Percentiles rank a stretch among this genome's conserved stretches.
Evolutionary conservation across 92 coral and sea anemone genomes (phyloP).

Genomic region (Phenganax stokvisi): DNA sequence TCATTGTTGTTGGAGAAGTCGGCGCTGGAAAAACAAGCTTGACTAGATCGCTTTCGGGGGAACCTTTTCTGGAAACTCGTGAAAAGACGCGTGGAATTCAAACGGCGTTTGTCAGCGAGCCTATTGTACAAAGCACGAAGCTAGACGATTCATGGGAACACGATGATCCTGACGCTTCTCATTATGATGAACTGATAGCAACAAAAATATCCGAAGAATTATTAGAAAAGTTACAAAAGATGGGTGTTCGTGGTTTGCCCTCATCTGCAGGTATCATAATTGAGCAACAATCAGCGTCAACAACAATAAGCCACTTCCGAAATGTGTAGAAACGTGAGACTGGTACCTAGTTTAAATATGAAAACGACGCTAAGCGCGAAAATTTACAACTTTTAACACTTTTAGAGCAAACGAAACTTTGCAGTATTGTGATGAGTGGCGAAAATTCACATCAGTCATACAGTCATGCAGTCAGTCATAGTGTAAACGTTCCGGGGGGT

Average conservation of each 20-base stretch:
- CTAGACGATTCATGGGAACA: conserved; percentile 57
- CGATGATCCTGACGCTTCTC: conserved; percentile 42
- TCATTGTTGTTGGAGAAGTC: conserved; percentile 59
- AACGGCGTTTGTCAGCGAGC: conserved; percentile 49
- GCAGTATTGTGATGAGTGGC: no score
- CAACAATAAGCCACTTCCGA: no score
- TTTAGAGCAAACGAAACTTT: no score
- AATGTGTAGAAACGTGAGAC: no score
- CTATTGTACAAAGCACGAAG: conserved; percentile 43
- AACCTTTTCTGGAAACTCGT: conserved; percentile 45
- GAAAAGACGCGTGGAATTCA: conserved; percentile 58
- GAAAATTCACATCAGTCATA: no score
- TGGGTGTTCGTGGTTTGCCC: background rate
- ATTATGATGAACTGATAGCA: conserved; percentile 55
- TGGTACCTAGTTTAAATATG: no score
- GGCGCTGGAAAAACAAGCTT: conserved; percentile 71
- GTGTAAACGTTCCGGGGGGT: no score
- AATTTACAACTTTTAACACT: no score
- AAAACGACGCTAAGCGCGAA: no score
- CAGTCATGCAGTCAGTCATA: no score
- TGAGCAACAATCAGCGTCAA: no score
- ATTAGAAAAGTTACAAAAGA: background rate
- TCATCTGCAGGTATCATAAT: background rate
- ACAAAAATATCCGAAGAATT: conserved; percentile 37
- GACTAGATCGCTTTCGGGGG: conserved; percentile 56